A percentile compares a stretch with the other conserved stretches of the same genome.
Conservation (phyloP, 2,797 vertebrate genomes). For the Anolis apletophallus region DNA sequence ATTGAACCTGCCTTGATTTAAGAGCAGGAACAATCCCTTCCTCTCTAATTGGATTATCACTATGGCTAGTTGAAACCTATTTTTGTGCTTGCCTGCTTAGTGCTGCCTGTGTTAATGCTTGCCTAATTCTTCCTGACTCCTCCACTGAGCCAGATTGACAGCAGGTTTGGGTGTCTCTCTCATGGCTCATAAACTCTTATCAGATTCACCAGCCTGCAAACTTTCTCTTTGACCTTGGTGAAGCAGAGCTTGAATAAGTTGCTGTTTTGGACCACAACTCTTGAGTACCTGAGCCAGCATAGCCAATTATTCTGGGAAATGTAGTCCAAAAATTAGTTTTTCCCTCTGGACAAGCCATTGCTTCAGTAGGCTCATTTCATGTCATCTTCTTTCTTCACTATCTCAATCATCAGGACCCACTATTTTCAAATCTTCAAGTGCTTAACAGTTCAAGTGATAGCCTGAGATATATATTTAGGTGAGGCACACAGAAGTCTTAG, state of each 20-base stretch:
- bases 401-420: background rate
- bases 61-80: slow-evolving; percentile 1
- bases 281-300: no score
- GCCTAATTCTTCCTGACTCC: background rate
- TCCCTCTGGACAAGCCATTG: background rate
- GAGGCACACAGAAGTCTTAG: no score
- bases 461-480: no score
- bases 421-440: background rate
- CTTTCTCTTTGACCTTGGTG: background rate
- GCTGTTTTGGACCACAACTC: no score
- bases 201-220: no score
- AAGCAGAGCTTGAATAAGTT: no score
- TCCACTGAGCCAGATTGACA: background rate
- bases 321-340: no score
- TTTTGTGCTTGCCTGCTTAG: background rate
- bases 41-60: slow-evolving; percentile 8
- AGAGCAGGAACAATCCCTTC: background rate
- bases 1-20: background rate
- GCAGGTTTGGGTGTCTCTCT: background rate
- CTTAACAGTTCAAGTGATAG: no score
- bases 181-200: background rate
- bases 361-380: background rate
- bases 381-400: background rate
- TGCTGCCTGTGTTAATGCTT: background rate
- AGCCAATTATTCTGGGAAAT: no score